Conservation (phyloP, 2,113 vertebrate genomes). For the Isurus oxyrinchus region DNA sequence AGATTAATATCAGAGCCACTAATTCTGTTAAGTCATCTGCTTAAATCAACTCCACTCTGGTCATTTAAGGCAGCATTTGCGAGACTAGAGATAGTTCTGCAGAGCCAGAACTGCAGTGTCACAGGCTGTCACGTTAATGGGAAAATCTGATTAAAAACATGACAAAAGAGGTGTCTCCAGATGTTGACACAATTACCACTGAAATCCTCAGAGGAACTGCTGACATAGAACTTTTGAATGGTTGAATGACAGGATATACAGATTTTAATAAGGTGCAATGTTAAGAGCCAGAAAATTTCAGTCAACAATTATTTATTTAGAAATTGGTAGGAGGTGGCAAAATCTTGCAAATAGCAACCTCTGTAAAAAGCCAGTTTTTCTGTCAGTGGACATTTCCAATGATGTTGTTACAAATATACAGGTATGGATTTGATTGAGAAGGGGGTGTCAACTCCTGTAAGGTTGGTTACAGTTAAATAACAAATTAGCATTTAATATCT, state of each 20-base stretch:
- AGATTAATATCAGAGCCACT: background rate
- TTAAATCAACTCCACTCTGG: background rate
- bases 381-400: background rate
- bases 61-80: background rate
- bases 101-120: background rate
- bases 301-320: background rate
- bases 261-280: background rate
- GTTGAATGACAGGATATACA: background rate
- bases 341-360: background rate
- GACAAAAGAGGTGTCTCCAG: conserved; percentile 15
- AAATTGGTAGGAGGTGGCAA: background rate
- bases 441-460: background rate
- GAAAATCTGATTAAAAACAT: conserved; percentile 22
- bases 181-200: background rate
- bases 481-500: background rate
- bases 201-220: background rate
- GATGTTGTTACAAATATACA: background rate
- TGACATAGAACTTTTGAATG: background rate
- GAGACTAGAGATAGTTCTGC: background rate
- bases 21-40: background rate
- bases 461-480: background rate
- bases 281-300: background rate
- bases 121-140: background rate
- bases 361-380: background rate
- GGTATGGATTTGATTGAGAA: background rate